Base-by-base conservation (phyloP, 1,140 invertebrate genomes). In the Aphelenchoides avenae region DNA sequence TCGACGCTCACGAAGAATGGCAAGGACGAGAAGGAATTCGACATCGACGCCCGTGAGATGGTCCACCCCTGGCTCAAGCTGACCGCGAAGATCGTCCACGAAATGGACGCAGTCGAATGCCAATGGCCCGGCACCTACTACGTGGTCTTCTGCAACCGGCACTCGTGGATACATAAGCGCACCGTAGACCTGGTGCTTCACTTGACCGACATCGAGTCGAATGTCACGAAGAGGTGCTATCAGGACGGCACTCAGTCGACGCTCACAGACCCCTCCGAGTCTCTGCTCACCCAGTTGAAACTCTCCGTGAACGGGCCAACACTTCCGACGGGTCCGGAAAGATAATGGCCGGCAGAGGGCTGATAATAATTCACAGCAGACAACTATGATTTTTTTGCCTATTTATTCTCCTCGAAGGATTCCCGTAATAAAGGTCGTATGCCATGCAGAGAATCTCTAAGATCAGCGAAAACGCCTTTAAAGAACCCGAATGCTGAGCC, bases 1-100 rank as follows among this genome's bases (percentile, higher is more conserved):
- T 22, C 51, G 4, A 66, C 50, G n/a, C n/a, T 20, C 13, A 39
- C 27, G 11, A 48, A 52, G 11, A 26, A 11, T 29, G 33, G 7
- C 4, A 55, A 52, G 22, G 15, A 51, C 5, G 41, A 49, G 39
- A 70, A 41, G 13, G 36, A 71, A 7, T 44, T 64, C 11, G 68
- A 70, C 15, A 34, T 56, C n/a, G 49, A 68, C 1, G 27, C 36
- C 0, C 40, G 52, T 18, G 71, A 74, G 43, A 73, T 73, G 74
- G 61, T 70, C 9, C 73, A 77, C 50, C 75, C 75, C 6, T 77
- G 58, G 55, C 37, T 75, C 6, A 75, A 75, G 55, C 46, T 75
- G 15, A 57, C 68, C 3, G 73, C 73, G 1, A 71, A 69, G 58
- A 36, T 75, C 3, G 69, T 73, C 11, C 73, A 76, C 48, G 73